phyloP scores from a whole-genome alignment of 2,888 invertebrate genomes.

The Conistra vaccinii region DNA sequence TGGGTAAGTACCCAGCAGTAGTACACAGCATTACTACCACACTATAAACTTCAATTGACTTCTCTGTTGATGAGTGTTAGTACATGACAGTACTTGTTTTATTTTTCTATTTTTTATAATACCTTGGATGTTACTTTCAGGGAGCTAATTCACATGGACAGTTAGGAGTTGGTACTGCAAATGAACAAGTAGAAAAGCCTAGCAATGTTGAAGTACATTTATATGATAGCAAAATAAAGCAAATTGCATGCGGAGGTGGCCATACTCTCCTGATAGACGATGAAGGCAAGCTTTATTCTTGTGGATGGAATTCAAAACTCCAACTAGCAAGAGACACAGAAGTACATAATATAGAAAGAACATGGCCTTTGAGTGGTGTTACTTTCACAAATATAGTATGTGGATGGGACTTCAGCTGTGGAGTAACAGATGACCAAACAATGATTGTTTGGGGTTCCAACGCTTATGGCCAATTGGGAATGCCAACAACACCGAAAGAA shows the following conservation, averaged over 20 bases:
- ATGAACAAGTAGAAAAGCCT: slow-evolving; percentile 92
- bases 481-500: slow-evolving; percentile 83
- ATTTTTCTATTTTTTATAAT: not conserved
- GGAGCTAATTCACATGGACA: slow-evolving; percentile 97
- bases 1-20: slow-evolving; percentile 75
- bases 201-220: slow-evolving; percentile 81
- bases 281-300: slow-evolving; percentile 93
- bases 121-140: slow-evolving; percentile 83
- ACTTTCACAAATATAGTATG: slow-evolving; percentile 92
- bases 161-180: slow-evolving; percentile 92
- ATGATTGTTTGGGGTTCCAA: slow-evolving; percentile 96
- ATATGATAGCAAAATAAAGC: slow-evolving; percentile 89
- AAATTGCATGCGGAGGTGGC: slow-evolving; percentile 94
- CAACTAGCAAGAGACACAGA: slow-evolving; percentile 92
- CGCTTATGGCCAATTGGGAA: slow-evolving; percentile 94
- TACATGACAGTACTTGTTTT: not conserved
- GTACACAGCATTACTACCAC: not conserved
- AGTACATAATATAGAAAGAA: slow-evolving; percentile 91
- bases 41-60: not conserved
- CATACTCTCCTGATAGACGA: slow-evolving; percentile 93
- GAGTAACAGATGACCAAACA: slow-evolving; percentile 92
- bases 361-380: slow-evolving; percentile 90
- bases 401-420: slow-evolving; percentile 96
- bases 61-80: not conserved
- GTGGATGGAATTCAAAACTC: slow-evolving; percentile 95